These are phyloP conservation scores for Emys orbicularis DNA, from an alignment of 2,797 vertebrate genomes.

Conservation along the genomic window DNA sequence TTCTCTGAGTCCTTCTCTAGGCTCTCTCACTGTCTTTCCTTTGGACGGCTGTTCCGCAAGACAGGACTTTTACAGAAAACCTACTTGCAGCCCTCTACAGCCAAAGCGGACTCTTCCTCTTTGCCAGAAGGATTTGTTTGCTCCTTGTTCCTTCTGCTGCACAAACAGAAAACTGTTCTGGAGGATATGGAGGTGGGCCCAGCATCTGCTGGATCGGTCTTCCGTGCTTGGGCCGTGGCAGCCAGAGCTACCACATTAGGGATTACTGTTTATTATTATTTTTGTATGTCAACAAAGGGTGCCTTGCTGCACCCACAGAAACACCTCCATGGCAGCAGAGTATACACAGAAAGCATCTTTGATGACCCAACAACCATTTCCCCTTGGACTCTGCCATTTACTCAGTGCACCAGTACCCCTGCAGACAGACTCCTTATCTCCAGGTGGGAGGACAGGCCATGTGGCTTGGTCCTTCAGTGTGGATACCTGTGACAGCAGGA, in stretches of 20 bases:
- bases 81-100: not conserved
- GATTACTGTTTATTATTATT: not conserved
- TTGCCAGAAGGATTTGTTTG: not conserved
- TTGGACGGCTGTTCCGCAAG: not conserved
- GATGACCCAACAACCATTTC: not conserved
- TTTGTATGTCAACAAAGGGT: not conserved
- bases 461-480: not conserved
- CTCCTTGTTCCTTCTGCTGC: not conserved
- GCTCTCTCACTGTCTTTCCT: not conserved
- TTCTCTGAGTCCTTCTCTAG: not conserved
- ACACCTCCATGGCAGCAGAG: not conserved
- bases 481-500: not conserved
- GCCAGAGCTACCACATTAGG: not conserved
- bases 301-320: not conserved
- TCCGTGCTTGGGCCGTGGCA: not conserved
- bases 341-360: not conserved
- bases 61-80: not conserved
- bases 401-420: not conserved
- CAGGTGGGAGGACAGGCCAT: not conserved
- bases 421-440: not conserved
- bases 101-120: not conserved
- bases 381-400: not conserved
- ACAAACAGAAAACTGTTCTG: not conserved
- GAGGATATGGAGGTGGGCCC: not conserved
- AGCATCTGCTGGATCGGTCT: not conserved